These are phyloP conservation scores for Macroglossus sobrinus DNA, from an alignment of 2,113 vertebrate species.

Conservation along the genomic window DNA sequence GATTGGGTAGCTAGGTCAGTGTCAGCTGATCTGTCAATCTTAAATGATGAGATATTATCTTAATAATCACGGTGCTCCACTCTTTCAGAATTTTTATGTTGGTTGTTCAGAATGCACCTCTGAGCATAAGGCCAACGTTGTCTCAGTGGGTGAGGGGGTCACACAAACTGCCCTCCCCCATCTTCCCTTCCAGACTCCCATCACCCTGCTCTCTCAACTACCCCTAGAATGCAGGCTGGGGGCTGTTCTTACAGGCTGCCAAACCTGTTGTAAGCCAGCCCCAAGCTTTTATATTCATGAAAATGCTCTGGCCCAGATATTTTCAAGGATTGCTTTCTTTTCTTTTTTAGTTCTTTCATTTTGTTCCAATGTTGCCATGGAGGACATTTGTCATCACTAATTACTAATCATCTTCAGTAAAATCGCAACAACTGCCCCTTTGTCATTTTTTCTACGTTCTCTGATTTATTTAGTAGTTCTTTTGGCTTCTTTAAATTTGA, in stretches of 20 bases:
- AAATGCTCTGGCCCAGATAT: not conserved
- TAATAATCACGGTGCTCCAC: not conserved
- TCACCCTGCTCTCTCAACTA: fast-evolving
- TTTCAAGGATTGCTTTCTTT: not conserved
- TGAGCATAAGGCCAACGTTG: not conserved
- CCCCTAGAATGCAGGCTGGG: not conserved
- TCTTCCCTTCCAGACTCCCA: fast-evolving
- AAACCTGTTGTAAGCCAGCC: too few species aligned
- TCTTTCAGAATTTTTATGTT: not conserved
- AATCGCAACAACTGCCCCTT: not conserved
- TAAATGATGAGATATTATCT: not conserved
- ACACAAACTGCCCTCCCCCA: fast-evolving
- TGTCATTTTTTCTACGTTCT: not conserved
- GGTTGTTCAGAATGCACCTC: not conserved
- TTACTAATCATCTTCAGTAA: not conserved
- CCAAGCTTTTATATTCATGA: not conserved
- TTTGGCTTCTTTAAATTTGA: not conserved
- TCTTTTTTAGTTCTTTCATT: not conserved
- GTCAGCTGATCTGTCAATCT: not conserved
- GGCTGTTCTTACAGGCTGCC: not conserved
- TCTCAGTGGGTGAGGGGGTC: fast-evolving
- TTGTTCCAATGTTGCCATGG: too few species aligned
- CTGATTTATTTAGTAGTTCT: not conserved
- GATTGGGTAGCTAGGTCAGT: not conserved
- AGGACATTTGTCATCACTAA: too few species aligned